A percentile compares a stretch with the other conserved stretches of the same genome.
These are phyloP conservation scores for Cryptus viduatorius DNA, from an alignment of 2,888 invertebrate genomes.

Conservation along the genomic window DNA sequence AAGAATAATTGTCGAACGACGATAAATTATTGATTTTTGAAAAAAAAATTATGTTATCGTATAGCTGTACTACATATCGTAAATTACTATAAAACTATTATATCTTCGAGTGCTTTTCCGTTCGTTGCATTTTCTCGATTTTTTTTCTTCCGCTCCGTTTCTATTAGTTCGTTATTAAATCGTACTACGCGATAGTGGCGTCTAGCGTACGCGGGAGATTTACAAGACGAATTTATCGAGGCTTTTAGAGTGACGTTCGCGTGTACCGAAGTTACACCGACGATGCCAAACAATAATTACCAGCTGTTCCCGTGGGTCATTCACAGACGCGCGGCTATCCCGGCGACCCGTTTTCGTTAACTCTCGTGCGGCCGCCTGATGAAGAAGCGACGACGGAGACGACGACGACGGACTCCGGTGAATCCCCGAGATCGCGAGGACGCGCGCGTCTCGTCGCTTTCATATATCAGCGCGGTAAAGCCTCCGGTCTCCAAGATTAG, in stretches of 20 bases:
- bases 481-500: constrained; percentile 78
- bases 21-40: too few species aligned
- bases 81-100: too few species aligned
- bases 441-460: constrained; percentile 62
- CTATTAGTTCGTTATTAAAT: not conserved
- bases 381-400: constrained; percentile 35
- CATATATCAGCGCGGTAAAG: constrained; percentile 74
- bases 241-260: constrained; percentile 63
- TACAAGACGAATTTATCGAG: constrained; percentile 63
- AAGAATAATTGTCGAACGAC: too few species aligned
- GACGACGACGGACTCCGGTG: constrained; percentile 48
- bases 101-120: too few species aligned
- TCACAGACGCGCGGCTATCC: constrained; percentile 33
- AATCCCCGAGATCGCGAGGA: constrained; percentile 66
- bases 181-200: not conserved
- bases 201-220: not conserved
- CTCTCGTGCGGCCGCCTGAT: constrained; percentile 19
- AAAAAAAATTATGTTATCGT: too few species aligned
- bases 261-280: constrained; percentile 40
- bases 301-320: constrained; percentile 68
- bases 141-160: not conserved
- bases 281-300: constrained; percentile 67
- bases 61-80: too few species aligned
- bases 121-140: not conserved
- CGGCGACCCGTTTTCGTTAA: constrained; percentile 65